Base-by-base conservation (phyloP, 2,888 invertebrate genomes). In the Spisula solida region DNA sequence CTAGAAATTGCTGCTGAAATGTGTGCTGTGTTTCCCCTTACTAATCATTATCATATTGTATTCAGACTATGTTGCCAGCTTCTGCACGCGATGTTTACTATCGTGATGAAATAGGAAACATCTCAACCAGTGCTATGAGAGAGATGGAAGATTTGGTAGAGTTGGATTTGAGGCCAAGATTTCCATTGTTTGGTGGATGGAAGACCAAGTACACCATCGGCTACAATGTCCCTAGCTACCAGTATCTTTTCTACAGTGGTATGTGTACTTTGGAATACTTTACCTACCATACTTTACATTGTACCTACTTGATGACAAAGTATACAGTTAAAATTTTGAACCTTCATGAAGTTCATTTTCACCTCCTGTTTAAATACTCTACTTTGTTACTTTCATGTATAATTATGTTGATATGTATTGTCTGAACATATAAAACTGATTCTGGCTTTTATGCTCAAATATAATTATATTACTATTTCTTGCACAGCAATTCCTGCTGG, bases 121-220 rank as follows among this genome's bases (percentile, higher is more conserved):
- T 99, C 95, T 99, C 99, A 0, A 99, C 99, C 16, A 99, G 99
- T 0, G 98, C 98, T 96, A 98, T 99, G 97, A 97, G 98, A 93
- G 97, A 98, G 41, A 97, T 98, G 94, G 98, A 98, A 93, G 99
- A 99, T 96, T 98, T 98, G 66, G 99, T 99, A 12, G 99, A 99
- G 95, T 97, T 99, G 5, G 99, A 99, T 95, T 97, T 99, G n/a
- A 97, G 99, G 82, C 99, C 99, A 10, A 97, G 99, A 94, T 99
- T 99, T 97, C 99, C 99, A 4, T 97, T 99, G 6, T 99, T 99
- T 97, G 99, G 99, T 86, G 99, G 99, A 20, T 99, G 99, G 99
- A 98, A 98, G 96, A 99, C 99, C 14, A 98, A 99, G 94, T 99
- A 99, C 97, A 98, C 98, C 75, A 97, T 99, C 81, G 99, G 99